Conservation (phyloP, 2,888 invertebrate genomes). For the Microplitis deprimator region DNA sequence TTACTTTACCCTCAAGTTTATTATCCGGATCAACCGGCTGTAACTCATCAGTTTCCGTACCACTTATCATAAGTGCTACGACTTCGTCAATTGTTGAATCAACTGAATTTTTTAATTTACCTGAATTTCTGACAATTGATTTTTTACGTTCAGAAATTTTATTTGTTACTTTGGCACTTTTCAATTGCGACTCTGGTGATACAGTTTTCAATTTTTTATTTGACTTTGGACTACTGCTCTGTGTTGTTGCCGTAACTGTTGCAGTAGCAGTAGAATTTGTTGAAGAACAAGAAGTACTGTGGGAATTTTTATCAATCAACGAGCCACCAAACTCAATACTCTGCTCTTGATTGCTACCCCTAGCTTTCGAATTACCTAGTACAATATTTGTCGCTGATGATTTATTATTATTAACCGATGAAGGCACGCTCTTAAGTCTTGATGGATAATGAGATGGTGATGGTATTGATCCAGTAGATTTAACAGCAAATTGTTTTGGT, state of each 20-base stretch:
- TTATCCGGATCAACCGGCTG: constrained; percentile 50
- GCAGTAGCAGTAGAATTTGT: constrained; percentile 15
- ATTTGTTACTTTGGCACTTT: constrained; percentile 50
- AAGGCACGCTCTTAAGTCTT: constrained; percentile 14
- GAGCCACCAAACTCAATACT: constrained; percentile 39
- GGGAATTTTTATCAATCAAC: constrained; percentile 47
- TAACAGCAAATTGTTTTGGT: neutral
- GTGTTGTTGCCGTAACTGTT: constrained; percentile 23
- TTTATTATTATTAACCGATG: constrained; percentile 57
- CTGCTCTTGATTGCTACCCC: constrained; percentile 48
- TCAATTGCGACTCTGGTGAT: constrained; percentile 53
- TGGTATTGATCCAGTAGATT: neutral
- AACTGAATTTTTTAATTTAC: constrained; percentile 57
- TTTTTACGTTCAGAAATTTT: constrained; percentile 54
- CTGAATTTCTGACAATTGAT: constrained; percentile 40
- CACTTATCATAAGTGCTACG: constrained; percentile 64
- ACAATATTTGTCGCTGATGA: neutral
- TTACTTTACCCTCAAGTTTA: constrained; percentile 57
- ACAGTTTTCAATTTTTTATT: constrained; percentile 53
- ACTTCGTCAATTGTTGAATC: constrained; percentile 69
- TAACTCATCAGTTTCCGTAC: constrained; percentile 57
- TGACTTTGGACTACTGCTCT: constrained; percentile 62
- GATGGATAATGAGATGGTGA: neutral
- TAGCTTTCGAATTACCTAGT: constrained; percentile 31
- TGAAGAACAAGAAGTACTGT: constrained; percentile 36